Conservation (phyloP, 2,797 vertebrate genomes). For the Peromyscus nudipes region DNA sequence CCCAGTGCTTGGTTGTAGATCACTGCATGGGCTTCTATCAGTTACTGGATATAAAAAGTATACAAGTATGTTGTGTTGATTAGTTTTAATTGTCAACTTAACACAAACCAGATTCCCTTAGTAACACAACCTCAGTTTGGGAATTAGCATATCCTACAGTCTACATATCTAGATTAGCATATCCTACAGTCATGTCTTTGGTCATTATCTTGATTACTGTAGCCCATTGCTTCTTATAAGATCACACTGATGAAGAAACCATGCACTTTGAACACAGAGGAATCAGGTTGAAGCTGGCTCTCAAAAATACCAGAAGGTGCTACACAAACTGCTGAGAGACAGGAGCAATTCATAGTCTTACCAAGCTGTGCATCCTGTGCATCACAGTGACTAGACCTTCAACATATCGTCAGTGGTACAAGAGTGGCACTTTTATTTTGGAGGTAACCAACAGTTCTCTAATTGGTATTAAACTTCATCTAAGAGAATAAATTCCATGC, state of each 20-base stretch:
- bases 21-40: too few relatives aligned
- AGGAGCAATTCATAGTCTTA: background rate
- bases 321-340: background rate
- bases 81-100: background rate
- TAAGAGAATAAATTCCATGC: background rate
- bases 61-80: background rate
- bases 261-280: background rate
- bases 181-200: background rate
- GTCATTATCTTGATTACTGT: background rate
- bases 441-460: too few relatives aligned
- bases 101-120: background rate
- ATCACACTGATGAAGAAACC: background rate
- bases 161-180: too few relatives aligned
- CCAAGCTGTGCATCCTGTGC: background rate
- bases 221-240: background rate
- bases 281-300: background rate
- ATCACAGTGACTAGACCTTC: background rate
- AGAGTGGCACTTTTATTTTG: background rate
- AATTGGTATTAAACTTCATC: background rate
- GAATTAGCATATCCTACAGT: background rate
- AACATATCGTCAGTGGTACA: background rate
- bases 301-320: background rate
- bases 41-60: background rate
- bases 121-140: background rate
- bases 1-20: too few relatives aligned